Conservation (phyloP, 2,888 invertebrate species). For the Hypomecis punctinalis region DNA sequence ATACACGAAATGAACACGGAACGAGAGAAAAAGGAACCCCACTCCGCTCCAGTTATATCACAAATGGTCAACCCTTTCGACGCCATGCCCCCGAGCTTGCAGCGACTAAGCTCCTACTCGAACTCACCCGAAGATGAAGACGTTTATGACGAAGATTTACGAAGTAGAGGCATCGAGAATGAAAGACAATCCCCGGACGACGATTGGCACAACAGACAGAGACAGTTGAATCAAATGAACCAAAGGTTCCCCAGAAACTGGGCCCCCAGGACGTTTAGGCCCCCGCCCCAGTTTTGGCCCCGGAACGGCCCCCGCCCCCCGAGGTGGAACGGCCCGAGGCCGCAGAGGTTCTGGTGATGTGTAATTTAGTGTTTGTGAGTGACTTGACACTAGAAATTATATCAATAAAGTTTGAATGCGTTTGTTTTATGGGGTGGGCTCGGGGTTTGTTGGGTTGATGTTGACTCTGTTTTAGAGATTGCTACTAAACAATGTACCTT, state of each 20-base stretch:
- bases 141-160: constrained; percentile 64
- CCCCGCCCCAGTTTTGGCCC: constrained; percentile 63
- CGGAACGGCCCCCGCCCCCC: constrained; percentile 70
- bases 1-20: constrained; percentile 57
- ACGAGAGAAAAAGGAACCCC: constrained; percentile 56
- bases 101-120: constrained; percentile 41
- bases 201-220: constrained; percentile 55
- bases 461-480: too few relatives aligned
- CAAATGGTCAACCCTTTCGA: constrained; percentile 72
- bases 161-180: constrained; percentile 55
- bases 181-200: constrained; percentile 42
- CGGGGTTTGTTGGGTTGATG: constrained; percentile 12
- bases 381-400: constrained; percentile 27
- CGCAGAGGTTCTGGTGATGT: constrained; percentile 78
- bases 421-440: constrained; percentile 8
- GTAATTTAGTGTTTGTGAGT: constrained; percentile 33
- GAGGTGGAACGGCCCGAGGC: constrained; percentile 71
- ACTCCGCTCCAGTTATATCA: constrained; percentile 56
- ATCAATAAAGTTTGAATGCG: not conserved
- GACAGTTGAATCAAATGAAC: constrained; percentile 53
- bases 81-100: constrained; percentile 65
- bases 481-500: too few relatives aligned
- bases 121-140: constrained; percentile 53
- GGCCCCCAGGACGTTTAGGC: constrained; percentile 50
- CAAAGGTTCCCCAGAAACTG: constrained; percentile 75